These are phyloP conservation scores for Exocentrus adspersus DNA, from an alignment of 2,888 invertebrate genomes.

Conservation along the genomic window DNA sequence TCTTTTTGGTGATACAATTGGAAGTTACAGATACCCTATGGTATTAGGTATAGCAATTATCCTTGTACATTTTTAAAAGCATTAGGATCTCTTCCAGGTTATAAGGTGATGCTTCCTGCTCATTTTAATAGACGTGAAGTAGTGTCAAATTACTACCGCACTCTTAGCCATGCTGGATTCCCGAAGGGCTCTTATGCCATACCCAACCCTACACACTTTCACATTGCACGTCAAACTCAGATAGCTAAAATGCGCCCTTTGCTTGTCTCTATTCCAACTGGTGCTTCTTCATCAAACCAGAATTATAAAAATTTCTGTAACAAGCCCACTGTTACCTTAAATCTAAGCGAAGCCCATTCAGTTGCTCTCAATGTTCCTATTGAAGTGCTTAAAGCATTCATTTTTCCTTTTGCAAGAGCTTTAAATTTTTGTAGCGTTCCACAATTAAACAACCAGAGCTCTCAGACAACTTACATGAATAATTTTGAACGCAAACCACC, in stretches of 20 bases:
- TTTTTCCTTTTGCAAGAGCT: constrained; percentile 57
- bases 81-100: constrained; percentile 51
- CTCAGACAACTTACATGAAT: constrained; percentile 55
- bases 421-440: constrained; percentile 49
- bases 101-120: constrained; percentile 27
- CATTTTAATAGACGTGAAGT: constrained; percentile 12
- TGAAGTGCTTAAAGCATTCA: constrained; percentile 56
- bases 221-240: constrained; percentile 55
- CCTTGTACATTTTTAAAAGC: constrained; percentile 28
- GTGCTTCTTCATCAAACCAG: constrained; percentile 38
- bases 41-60: constrained; percentile 31
- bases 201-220: constrained; percentile 62
- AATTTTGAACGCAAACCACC: constrained; percentile 36
- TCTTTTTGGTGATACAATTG: no score
- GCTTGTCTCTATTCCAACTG: constrained; percentile 47
- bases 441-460: constrained; percentile 43
- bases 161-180: constrained; percentile 58
- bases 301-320: constrained; percentile 33
- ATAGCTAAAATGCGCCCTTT: constrained; percentile 53
- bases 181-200: constrained; percentile 60
- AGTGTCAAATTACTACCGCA: constrained; percentile 54
- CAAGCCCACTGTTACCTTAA: constrained; percentile 52
- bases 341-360: constrained; percentile 50
- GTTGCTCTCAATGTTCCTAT: constrained; percentile 56
- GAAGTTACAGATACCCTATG: constrained; percentile 41